Evolutionary conservation across 2,888 invertebrate species (phyloP).

Genomic region (Mesorhabditis sp.): DNA sequence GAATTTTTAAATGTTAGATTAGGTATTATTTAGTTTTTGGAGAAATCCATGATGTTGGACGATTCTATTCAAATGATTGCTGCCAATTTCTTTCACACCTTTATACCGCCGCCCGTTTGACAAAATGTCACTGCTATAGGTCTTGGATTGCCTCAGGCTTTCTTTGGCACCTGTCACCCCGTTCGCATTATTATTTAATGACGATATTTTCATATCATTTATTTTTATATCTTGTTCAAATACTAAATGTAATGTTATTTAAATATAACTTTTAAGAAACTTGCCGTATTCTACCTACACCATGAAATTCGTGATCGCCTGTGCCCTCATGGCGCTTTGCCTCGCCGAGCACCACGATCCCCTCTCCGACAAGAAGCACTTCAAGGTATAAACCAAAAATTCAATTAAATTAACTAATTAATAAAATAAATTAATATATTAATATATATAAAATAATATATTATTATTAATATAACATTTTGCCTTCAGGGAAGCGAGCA

Average conservation of each 20-base stretch:
- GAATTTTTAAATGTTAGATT: too few relatives aligned
- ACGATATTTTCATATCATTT: too few relatives aligned
- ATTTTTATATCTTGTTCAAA: too few relatives aligned
- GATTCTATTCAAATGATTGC: too few relatives aligned
- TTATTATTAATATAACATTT: not conserved
- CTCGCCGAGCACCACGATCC: slow-evolving; percentile 43
- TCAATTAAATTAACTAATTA: not conserved
- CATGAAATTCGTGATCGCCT: not conserved
- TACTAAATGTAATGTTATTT: not conserved
- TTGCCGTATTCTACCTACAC: not conserved
- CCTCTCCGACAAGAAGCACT: slow-evolving; percentile 39
- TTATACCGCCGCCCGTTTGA: too few relatives aligned
- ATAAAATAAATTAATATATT: not conserved
- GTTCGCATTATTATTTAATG: too few relatives aligned
- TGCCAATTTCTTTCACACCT: too few relatives aligned
- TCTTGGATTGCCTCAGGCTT: too few relatives aligned
- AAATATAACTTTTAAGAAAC: not conserved
- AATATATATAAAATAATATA: not conserved
- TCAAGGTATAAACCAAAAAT: slow-evolving; percentile 24
- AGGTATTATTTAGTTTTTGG: too few relatives aligned
- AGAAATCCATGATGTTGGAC: too few relatives aligned
- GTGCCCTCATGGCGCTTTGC: slow-evolving; percentile 20
- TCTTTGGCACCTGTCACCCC: too few relatives aligned
- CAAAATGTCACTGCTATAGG: too few relatives aligned
- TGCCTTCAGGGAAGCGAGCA: slow-evolving; percentile 45